Evolutionary conservation across 2,113 vertebrate genomes (phyloP).

Genomic region (Dascyllus trimaculatus): DNA sequence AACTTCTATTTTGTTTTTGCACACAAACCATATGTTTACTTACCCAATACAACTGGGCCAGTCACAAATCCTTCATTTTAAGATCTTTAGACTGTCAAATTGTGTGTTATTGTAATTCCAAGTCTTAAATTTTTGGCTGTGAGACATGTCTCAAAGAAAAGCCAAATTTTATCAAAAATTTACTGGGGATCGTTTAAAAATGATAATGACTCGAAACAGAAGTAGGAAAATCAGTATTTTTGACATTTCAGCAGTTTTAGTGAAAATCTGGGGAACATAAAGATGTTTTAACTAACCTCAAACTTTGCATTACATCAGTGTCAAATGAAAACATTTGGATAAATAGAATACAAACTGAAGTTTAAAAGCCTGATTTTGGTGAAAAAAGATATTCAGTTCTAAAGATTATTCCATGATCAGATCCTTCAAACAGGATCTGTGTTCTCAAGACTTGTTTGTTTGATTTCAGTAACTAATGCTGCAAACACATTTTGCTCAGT

Average conservation of each 20-base stretch:
- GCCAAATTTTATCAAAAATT: background rate
- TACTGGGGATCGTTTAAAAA: no score
- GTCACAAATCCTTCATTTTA: background rate
- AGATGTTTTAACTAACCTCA: background rate
- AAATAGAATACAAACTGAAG: no score
- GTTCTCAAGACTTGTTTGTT: no score
- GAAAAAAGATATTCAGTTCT: no score
- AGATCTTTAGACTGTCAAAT: background rate
- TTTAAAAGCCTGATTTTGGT: no score
- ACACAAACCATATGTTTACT: conserved; percentile 13
- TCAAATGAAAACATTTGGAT: no score
- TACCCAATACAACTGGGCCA: no score
- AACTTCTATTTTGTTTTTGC: conserved; percentile 3
- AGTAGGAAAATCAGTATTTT: no score
- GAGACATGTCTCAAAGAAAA: background rate
- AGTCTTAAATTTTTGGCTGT: background rate
- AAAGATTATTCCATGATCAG: background rate
- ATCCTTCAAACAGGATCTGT: background rate
- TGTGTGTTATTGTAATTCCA: background rate
- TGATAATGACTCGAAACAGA: no score
- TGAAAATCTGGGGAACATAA: background rate
- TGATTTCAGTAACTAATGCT: no score
- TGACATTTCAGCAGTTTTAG: background rate
- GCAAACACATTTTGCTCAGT: no score
- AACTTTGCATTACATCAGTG: no score